Evolutionary conservation across 2,113 vertebrate species (phyloP), one percentile per base, ranked within the genome.

Genomic region (Lonchura striata): DNA sequence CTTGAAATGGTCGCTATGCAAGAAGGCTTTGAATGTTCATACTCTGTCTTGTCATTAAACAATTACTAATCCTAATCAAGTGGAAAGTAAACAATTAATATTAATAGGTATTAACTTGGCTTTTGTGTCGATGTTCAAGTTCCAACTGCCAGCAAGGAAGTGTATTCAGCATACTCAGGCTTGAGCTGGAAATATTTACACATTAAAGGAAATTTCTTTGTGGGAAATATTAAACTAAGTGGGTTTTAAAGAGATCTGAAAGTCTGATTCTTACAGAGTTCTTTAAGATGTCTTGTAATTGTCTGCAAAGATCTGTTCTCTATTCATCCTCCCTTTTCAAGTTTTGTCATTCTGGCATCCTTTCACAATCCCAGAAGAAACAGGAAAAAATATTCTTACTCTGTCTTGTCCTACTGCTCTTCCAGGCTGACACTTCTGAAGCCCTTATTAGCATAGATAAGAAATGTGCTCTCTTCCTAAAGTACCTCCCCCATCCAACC

Each of bases 231-330:
- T 68, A 76, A 79, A 39, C 44, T 85, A 93, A 87, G 44, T 71
- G 75, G 28, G 60, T 68, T 95, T 92, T 82, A 71, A 78, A 90
- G 85, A 88, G 35, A 87, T 59, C 41, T 79, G 49, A 59, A 87
- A 54, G 56, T 46, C 46, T 76, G 39, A 93, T 59, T 71, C 42
- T 63, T 47, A 46, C 0, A 42, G 46, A 71, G 42, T 70, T 87
- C 22, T 85, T 82, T 71, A 90, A 93, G 90, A 85, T 44, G 27
- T n/a, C 92, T 68, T 88, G 74, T 61, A 87, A 84, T 93, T 78
- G 18, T 66, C 66, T 87, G 57, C 49, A 63, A 82, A 87, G 54
- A 56, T 57, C 75, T 54, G 27, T 24, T 93, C 66, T 56, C 52
- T 70, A 44, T 41, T 91, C 50, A 81, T n/a, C 35, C 49, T 76